These are phyloP conservation scores for Panorpa germanica DNA, from an alignment of 2,888 invertebrate species.

Conservation along the genomic window DNA sequence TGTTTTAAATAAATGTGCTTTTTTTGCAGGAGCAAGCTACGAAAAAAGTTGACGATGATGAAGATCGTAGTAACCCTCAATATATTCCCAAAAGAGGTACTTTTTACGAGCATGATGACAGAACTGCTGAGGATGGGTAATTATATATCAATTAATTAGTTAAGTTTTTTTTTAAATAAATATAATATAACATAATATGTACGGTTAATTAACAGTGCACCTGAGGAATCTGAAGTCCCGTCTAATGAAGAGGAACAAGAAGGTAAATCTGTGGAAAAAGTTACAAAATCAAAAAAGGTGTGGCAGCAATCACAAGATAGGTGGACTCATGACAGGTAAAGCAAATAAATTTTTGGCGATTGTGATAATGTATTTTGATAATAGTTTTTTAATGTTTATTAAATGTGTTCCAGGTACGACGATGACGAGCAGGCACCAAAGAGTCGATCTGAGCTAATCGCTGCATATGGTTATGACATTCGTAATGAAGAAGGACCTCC, in stretches of 20 bases:
- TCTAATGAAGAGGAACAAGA: constrained; percentile 20
- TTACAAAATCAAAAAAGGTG: constrained; percentile 23
- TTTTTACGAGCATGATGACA: constrained; percentile 92
- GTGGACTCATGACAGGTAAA: constrained; percentile 79
- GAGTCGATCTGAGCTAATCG: constrained; percentile 62
- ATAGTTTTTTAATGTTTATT: background rate
- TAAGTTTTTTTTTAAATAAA: constrained; percentile 8
- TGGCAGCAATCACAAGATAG: constrained; percentile 31
- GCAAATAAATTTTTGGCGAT: constrained; percentile 37
- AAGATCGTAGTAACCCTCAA: constrained; percentile 90
- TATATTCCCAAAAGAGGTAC: constrained; percentile 92
- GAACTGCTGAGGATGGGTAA: constrained; percentile 55
- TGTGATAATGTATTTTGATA: constrained; percentile 3
- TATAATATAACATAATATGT: background rate
- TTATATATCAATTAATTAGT: constrained; percentile 12
- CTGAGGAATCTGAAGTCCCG: constrained; percentile 16
- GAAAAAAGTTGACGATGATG: constrained; percentile 75
- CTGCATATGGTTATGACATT: constrained; percentile 87
- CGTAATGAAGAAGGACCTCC: constrained; percentile 83
- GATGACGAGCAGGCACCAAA: constrained; percentile 57
- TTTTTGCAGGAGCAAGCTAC: constrained; percentile 31
- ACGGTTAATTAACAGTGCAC: constrained; percentile 11
- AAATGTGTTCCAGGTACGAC: too few species aligned
- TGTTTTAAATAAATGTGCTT: too few species aligned
- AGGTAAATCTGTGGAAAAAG: constrained; percentile 15